phyloP scores from a whole-genome alignment of 2,888 invertebrate species.

The Lutraria lutraria region DNA sequence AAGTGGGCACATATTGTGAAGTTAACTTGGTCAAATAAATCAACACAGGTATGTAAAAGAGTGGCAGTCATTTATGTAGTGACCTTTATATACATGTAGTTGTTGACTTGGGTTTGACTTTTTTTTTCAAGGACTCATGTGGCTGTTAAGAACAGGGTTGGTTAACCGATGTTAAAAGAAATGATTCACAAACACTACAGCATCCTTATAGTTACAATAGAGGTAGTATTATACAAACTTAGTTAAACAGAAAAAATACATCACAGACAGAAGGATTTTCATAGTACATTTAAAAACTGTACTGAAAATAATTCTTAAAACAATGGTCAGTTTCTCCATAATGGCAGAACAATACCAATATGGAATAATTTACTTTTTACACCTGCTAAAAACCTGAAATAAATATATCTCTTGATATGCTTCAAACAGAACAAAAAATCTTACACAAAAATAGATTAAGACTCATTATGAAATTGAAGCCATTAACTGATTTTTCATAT shows the following conservation, averaged over 20 bases:
- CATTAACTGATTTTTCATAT: background rate
- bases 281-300: background rate
- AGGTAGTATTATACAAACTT: background rate
- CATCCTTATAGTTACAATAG: background rate
- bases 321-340: background rate
- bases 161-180: background rate
- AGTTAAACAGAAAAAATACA: background rate
- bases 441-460: background rate
- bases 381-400: constrained; percentile 2
- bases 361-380: background rate
- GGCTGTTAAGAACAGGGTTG: background rate
- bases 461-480: background rate
- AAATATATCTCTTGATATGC: background rate
- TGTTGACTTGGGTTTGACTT: no score
- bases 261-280: constrained; percentile 16
- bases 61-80: no score
- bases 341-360: background rate
- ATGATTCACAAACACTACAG: background rate
- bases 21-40: no score
- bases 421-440: background rate
- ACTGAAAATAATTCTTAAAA: background rate
- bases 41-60: no score
- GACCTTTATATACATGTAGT: no score
- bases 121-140: background rate
- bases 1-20: no score